Base-by-base conservation (phyloP, 2,888 invertebrate species). In the Parnassius orleans region DNA sequence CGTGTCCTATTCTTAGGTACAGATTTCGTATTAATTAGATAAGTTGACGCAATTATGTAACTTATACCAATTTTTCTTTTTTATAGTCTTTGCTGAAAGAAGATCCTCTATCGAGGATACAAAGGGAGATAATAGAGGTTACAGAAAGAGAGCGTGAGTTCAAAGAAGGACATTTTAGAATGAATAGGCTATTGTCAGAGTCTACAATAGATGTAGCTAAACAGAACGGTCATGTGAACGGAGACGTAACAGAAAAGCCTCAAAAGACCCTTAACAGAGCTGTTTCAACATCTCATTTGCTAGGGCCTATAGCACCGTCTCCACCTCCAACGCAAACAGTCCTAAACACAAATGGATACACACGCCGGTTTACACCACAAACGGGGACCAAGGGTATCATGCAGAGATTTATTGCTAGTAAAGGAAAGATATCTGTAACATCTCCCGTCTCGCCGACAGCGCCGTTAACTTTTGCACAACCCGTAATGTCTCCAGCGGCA, bases 51-150 rank as follows among this genome's bases (percentile, higher is more conserved):
- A 46, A n/a, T n/a, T 46, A 46, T 12, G 46, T 46, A 46, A 11
- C n/a, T 9, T n/a, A 9, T 14, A 19, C 47, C n/a, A 15, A 3
- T 60, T 61, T 80, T 78, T 70, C 56, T 73, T 78, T 73, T 77
- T 90, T 87, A 55, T 88, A 93, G 92, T 84, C 89, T 70, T 81
- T 92, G 77, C 85, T 93, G 83, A 94, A 94, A 84, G 93, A 95
- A 80, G 94, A 95, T 86, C 95, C 95, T 68, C 91, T 96, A 76
- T 93, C 94, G 77, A 94, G 97, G 82, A 97, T 98, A 82, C 97
- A 98, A 87, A 94, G 95, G 78, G 98, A 98, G 93, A 97, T 98
- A 75, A 95, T 95, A 75, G 96, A 96, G 87, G 96, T 96, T 65
- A 95, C 95, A 60, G 95, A 96, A 76, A 93, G 97, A 69, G 98